Base-by-base conservation (phyloP, 1,140 invertebrate species). In the Magallana ariakensis region DNA sequence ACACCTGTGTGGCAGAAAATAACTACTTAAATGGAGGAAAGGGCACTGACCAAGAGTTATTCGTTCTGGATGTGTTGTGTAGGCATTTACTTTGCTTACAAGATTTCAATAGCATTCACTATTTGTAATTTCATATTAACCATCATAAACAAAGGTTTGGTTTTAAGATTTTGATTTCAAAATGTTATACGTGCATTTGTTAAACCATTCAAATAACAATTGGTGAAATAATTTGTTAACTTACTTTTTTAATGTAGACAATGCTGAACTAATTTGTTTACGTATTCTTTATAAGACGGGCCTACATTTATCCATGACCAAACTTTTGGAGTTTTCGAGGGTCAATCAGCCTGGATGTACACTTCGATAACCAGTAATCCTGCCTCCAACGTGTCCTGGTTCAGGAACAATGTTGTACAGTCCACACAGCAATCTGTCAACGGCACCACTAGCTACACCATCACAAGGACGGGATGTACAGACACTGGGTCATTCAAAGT, bases 1-100 rank as follows among this genome's bases (percentile, higher is more conserved):
- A 70, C 22, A 26, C 9, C 22, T 70, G 66, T 70, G 66, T 70
- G 11, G 66, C 66, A 70, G 66, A 70, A 26, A 70, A 70, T 26
- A 11, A 1, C 0, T 70, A 70, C 33, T 3, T 7, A 9, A 9
- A 7, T 26, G 66, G 66, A 70, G 8, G 66, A 26, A 70, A 70
- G 4, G 66, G 66, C 66, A 11, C 4, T 26, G 8, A 8, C 19
- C 8, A 33, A 26, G 8, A 70, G 33, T 26, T 11, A 22, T 11
- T 70, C 22, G 19, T 33, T 26, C 19, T 70, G 22, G 22, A 70
- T 70, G 66, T 70, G 22, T 33, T 70, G 66, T 70, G 66, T 70
- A 26, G 9, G 66, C 22, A 13, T 22, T 70, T 70, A 33, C 5
- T 33, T 33, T 33, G 1, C 33, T 33, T 33, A 33, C 33, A 33